Base-by-base conservation (phyloP, 2,888 invertebrate genomes). In the Hipparchia semele region DNA sequence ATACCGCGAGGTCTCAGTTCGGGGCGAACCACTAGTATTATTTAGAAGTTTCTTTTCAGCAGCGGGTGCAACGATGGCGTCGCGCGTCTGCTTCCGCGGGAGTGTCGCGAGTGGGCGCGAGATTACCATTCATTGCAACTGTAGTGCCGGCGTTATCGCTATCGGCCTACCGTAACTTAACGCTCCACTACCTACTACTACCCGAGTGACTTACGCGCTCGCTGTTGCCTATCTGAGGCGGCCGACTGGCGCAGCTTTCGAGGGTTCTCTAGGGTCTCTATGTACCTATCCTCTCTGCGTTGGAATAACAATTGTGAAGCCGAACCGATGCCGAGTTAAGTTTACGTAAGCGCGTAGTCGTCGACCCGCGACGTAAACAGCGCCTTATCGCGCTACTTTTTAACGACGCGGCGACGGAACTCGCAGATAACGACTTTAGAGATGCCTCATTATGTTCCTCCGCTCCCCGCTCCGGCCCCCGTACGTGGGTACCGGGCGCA, bases 371-470 rank as follows among this genome's bases (percentile, higher is more conserved):
- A 8, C 23, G 58, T 56, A 56, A 6, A 13, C 56, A 13, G 8
- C 7, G 58, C 8, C 8, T 58, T 58, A 58, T 58, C 58, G 58
- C 23, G 58, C 58, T 58, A 23, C 58, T 58, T 8, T 2, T 58
- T 13, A 58, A 58, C 58, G 58, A 58, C 58, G 56, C 56, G 58
- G 58, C 23, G 58, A 58, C 58, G 58, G 58, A 58, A 23, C 58
- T 58, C 13, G 23, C 23, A 58, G 58, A 58, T 58, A 58, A 58
- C 58, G 58, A 58, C 58, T 13, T 23, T 8, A 58, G 58, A 23
- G 23, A 58, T 58, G 58, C 58, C 58, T 58, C 58, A 3, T 58
- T 23, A 58, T 58, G 58, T 23, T 23, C 23, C 58, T 23, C 56
- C 6, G 5, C 39, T 5, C 39, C 39, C 39, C 39, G 2, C 39